Conservation (phyloP, 2,888 invertebrate species). For the Drosophila villosipedis region DNA sequence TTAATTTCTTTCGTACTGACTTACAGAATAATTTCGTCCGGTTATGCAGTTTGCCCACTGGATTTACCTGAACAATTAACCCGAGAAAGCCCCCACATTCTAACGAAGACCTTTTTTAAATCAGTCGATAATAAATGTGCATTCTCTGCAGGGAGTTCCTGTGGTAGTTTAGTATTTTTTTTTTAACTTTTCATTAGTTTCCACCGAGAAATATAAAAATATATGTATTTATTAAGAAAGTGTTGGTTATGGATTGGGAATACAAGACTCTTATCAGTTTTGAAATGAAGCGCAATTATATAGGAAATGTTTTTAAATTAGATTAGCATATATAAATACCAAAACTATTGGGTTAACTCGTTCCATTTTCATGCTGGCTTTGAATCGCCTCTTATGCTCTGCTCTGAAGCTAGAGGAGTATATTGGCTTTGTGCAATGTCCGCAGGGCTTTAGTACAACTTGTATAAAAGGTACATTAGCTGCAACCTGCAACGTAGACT, state of each 20-base stretch:
- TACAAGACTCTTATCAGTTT: not conserved
- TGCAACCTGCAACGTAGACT: not conserved
- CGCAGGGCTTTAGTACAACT: not conserved
- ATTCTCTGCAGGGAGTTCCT: not conserved
- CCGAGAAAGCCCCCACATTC: not conserved
- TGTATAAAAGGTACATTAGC: not conserved
- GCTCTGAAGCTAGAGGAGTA: not conserved
- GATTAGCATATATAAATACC: not conserved
- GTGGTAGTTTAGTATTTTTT: not conserved
- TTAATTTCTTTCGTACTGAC: constrained; percentile 35
- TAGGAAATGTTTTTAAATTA: not conserved
- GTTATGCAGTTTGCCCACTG: constrained; percentile 25
- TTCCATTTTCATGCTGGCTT: constrained; percentile 15
- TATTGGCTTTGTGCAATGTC: not conserved
- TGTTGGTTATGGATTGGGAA: not conserved
- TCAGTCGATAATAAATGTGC: not conserved
- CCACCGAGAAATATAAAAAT: not conserved
- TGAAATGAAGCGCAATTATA: not conserved
- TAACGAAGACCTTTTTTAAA: not conserved
- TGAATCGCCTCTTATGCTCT: constrained; percentile 1
- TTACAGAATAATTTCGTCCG: constrained; percentile 35
- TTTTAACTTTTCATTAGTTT: not conserved
- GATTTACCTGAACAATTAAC: constrained; percentile 32
- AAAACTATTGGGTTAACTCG: constrained; percentile 15
- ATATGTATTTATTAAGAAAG: not conserved